Conservation (phyloP, 2,888 invertebrate genomes). For the Priocnemis perturbator region DNA sequence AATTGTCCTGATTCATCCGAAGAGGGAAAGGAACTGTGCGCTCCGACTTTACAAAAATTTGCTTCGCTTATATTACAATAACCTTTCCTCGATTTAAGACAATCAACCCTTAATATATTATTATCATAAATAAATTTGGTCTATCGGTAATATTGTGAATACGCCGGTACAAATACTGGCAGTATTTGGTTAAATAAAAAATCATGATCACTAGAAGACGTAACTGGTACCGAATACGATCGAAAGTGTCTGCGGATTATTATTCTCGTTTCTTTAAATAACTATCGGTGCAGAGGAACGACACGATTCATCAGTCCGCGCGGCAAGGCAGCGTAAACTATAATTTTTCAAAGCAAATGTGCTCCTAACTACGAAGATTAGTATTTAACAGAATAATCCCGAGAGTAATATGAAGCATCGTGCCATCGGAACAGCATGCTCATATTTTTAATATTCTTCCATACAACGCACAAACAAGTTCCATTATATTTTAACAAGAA, state of each 20-base stretch:
- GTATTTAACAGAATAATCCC: no score
- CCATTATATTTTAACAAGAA: no score
- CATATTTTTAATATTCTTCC: no score
- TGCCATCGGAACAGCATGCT: background rate
- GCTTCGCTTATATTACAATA: slow-evolving; percentile 70
- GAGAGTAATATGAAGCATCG: no score
- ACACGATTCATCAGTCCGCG: slow-evolving; percentile 30
- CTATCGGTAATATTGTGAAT: slow-evolving; percentile 75
- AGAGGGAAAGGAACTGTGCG: slow-evolving; percentile 69
- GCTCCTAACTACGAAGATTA: no score
- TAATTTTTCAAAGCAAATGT: no score
- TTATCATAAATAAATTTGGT: slow-evolving; percentile 76
- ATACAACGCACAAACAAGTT: no score
- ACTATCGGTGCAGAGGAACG: slow-evolving; percentile 32
- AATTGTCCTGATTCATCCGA: slow-evolving; percentile 46
- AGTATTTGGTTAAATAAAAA: slow-evolving; percentile 73
- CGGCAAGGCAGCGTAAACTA: background rate
- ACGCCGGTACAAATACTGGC: slow-evolving; percentile 72
- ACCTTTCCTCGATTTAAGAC: slow-evolving; percentile 69
- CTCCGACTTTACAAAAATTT: slow-evolving; percentile 71
- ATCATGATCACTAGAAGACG: slow-evolving; percentile 64
- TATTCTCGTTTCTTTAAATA: slow-evolving; percentile 14
- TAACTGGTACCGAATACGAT: slow-evolving; percentile 48
- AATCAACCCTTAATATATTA: slow-evolving; percentile 73
- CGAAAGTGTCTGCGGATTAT: slow-evolving; percentile 22